Evolutionary conservation across 2,797 vertebrate species (phyloP), one percentile per base, ranked within the genome.

Genomic region (Leptodactylus fallax): DNA sequence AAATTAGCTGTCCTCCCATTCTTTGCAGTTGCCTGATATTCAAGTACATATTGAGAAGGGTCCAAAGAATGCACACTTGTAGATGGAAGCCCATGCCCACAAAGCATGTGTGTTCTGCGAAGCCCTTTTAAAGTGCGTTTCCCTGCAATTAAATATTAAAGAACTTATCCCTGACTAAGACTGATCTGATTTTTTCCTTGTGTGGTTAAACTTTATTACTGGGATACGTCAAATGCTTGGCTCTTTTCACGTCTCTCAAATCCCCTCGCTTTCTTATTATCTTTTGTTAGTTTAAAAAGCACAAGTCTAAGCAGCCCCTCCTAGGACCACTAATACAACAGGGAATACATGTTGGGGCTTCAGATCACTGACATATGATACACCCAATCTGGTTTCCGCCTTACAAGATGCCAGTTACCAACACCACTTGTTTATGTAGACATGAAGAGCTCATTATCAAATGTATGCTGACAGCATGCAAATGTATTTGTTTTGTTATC

Each of bases 211-310:
- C 56, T 84, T 84, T 79, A 88, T 84, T 84, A 84, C 81, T 84
- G 74, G 81, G 51, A 79, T 84, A 84, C 76, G 87, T 88, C 87
- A 88, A 88, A 87, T 79, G 86, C 61, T 83, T 87, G 87, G 87
- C 81, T 85, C 36, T n/a, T 83, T 71, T 60, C 16, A 45, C 74
- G 13, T 83, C 17, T 78, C 56, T 83, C 49, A 82, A 85, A 88
- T 81, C 79, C 69, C 77, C 13, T 78, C 7, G 47, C 61, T 77
- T 81, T 85, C 83, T 77, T 86, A 89, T 87, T 87, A 83, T 82
- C 69, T 87, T 87, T 87, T 74, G 69, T 76, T 76, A 87, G 56
- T 81, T 79, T 86, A 79, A 79, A 79, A 67, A 86, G 85, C 19
- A 21, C 76, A 79, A 86, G 61, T 65, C 74, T 36, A 79, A 56